Evolutionary conservation across 2,113 vertebrate species (phyloP), one percentile per base, ranked within the genome.

Genomic region (Psilopogon haemacephalus): DNA sequence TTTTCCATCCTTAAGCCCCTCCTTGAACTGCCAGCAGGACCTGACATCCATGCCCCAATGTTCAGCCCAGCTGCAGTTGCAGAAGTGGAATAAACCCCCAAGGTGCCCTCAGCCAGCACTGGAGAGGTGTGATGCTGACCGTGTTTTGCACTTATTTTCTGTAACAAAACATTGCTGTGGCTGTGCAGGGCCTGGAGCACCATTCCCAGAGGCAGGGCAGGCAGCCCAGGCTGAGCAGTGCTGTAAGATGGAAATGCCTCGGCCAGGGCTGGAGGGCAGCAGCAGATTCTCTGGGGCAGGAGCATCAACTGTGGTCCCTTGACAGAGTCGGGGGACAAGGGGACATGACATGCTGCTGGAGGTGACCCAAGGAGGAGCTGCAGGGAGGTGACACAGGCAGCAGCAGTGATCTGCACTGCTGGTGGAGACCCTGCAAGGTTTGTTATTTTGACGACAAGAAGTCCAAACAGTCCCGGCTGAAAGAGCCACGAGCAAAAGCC

Each of bases 81-180:
- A 54, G 67, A n/a, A 84, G 9, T 28, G 30, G 20, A 50, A 27
- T 28, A 40, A 42, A 50, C 5, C 28, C 56, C 50, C n/a, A 12
- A 1, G 27, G 8, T 18, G 64, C 11, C 33, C 23, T 37, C 2
- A 28, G 15, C 40, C 23, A 32, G n/a, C 48, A 5, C 32, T 1
- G 4, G 26, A 27, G 48, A 46, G n/a, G 11, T 64, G 82, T 0
- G 2, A 5, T 63, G 21, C 1, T 3, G 15, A 16, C 59, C 12
- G 0, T 8, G 67, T 21, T 50, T 72, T 76, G 24, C 64, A 23
- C 35, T 62, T 65, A 5, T 56, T 75, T 75, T 48, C 54, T 50
- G 33, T 11, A 55, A 58, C 48, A 55, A 26, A 50, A 0, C 0
- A 0, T 21, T 2, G 0, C 2, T 11, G 10, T 69, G 73, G 44